Percentiles rank a stretch among this genome's conserved stretches.
These are phyloP conservation scores for Euura saliciscinereae DNA, from an alignment of 1,140 invertebrate species.

Conservation along the genomic window DNA sequence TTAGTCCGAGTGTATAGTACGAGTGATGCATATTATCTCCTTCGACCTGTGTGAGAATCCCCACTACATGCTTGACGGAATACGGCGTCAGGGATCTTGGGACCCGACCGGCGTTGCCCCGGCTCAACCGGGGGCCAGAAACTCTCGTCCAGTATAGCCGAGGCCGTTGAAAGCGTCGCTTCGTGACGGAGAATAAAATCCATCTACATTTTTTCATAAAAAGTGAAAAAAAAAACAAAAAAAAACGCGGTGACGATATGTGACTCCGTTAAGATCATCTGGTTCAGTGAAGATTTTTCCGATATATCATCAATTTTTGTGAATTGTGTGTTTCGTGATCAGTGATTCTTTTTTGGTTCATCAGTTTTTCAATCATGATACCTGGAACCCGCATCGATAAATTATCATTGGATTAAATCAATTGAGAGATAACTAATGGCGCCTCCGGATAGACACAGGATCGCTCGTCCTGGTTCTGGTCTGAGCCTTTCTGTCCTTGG, in stretches of 20 bases:
- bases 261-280: no score
- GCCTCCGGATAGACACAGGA: constrained; percentile 50
- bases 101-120: background rate
- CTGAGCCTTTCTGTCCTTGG: constrained; percentile 52
- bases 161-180: background rate
- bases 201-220: no score
- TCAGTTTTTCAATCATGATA: no score
- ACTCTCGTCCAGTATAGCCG: background rate
- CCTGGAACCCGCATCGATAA: background rate
- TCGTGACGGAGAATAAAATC: background rate
- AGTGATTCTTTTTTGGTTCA: no score
- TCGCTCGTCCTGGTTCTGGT: constrained; percentile 43
- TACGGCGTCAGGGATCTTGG: background rate
- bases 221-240: no score
- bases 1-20: no score
- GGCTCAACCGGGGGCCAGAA: constrained; percentile 1
- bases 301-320: no score
- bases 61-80: background rate
- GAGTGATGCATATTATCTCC: no score
- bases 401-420: background rate
- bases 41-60: no score
- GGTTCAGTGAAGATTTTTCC: no score
- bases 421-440: constrained; percentile 36
- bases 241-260: no score
- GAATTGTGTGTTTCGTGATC: no score